A percentile compares a stretch with the other conserved stretches of the same genome.
Conservation (phyloP, 35 echinoderm and acorn worm genomes). For the Acanthaster planci region DNA sequence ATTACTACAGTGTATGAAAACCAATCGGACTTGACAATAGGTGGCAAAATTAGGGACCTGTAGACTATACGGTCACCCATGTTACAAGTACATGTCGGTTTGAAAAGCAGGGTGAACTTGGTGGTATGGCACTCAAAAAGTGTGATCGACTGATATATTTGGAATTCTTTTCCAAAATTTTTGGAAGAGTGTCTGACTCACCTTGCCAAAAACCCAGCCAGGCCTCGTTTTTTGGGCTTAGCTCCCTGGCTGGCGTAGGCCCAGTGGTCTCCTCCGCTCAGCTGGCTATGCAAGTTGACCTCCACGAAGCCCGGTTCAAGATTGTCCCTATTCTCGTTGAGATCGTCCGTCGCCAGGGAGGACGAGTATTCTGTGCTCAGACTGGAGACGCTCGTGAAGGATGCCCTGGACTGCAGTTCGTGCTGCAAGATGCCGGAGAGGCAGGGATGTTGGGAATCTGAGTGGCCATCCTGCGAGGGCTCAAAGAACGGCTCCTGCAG, state of each 20-base stretch:
- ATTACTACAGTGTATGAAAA: no score
- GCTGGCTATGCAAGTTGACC: slow-evolving; percentile 7
- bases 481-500: background rate
- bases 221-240: slow-evolving; percentile 32
- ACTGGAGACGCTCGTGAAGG: slow-evolving; percentile 39
- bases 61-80: no score
- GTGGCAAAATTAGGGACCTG: no score
- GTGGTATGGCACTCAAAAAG: no score
- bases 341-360: slow-evolving; percentile 12
- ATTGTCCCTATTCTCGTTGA: background rate
- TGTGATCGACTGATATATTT: no score
- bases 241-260: slow-evolving; percentile 19
- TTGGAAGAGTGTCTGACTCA: background rate
- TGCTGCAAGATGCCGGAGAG: slow-evolving; percentile 5
- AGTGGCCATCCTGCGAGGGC: background rate
- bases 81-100: no score
- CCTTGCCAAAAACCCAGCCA: slow-evolving; percentile 47
- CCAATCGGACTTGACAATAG: no score
- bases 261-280: background rate
- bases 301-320: slow-evolving; percentile 32
- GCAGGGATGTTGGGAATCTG: background rate
- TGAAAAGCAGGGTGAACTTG: no score
- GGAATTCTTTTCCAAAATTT: no score
- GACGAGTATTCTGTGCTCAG: slow-evolving; percentile 40
- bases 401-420: slow-evolving; percentile 4